Base-by-base conservation (phyloP, 2,113 vertebrate species). In the Manacus vitellinus region DNA sequence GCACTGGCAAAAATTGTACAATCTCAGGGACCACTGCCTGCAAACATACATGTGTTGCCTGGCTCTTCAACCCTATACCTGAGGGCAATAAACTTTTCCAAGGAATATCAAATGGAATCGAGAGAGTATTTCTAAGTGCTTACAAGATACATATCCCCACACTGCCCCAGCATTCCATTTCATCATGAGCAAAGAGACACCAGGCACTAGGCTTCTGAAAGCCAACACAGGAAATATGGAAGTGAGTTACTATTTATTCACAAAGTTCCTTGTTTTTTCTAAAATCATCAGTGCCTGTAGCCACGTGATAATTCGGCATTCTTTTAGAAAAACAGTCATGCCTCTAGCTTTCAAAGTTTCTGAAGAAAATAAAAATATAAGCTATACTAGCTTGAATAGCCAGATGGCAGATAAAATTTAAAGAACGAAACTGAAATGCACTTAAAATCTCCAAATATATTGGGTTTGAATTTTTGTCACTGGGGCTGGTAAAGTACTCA, bases 381-480 rank as follows among this genome's bases (percentile, higher is more conserved):
- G 25, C 14, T 78, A 18, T 28, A 31, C 6, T 41, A 72, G 30
- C 31, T 82, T 20, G 1, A 27, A 68, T 12, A 79, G 30, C 31
- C 85, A 89, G 44, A 76, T 62, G 54, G 74, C 21, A 94, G 88
- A 88, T 73, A 70, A 94, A 88, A 90, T 54, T 39, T 68, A 89
- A 94, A 79, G 66, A 65, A 83, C 68, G 37, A 6, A 81, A 62
- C 28, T 43, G 58, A 91, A 73, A 82, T 37, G 13, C 51, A 65
- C 85, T 92, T 89, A 88, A 43, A 93, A 49, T 65, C 41, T 68
- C 83, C 72, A 90, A 61, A 65, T 81, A 76, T 44, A 56, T 27
- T 41, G 0, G 43, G 8, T 16, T 81, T 68, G 35, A 44, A 54
- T 82, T 91, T 94, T 89, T 86, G 54, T 81, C 44, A 39, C 30